phyloP scores from a whole-genome alignment of 1,140 invertebrate species.

The Euwallacea similis region DNA sequence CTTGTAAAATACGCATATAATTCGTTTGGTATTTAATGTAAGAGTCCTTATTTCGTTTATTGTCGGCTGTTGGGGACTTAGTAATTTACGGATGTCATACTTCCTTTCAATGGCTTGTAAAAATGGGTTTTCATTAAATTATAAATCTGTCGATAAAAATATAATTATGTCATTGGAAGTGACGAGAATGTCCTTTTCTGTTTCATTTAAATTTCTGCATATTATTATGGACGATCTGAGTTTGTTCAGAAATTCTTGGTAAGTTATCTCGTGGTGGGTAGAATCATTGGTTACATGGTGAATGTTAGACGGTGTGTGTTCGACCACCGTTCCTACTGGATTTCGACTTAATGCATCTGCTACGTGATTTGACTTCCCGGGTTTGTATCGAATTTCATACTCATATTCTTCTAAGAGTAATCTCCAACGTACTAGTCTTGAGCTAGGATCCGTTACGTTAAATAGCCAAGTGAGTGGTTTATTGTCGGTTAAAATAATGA shows the following conservation, averaged over 20 bases:
- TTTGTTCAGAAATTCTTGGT: constrained; percentile 1
- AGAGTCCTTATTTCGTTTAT: no score
- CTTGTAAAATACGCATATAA: constrained; percentile 5
- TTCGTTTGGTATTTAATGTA: no score
- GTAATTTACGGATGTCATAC: no score
- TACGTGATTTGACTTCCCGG: constrained; percentile 49
- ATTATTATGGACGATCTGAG: not conserved
- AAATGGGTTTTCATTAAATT: not conserved
- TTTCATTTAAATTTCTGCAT: not conserved
- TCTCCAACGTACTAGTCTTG: constrained; percentile 55
- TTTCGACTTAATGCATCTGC: constrained; percentile 44
- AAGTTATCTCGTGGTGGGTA: not conserved
- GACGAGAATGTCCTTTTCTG: not conserved
- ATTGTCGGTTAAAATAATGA: constrained; percentile 41
- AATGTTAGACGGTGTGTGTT: no score
- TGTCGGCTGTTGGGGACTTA: no score
- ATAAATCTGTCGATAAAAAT: not conserved
- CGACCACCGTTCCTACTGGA: not conserved
- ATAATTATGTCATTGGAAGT: not conserved
- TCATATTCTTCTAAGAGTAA: constrained; percentile 52
- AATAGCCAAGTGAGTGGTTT: constrained; percentile 38
- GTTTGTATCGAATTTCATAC: constrained; percentile 54
- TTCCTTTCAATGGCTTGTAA: not conserved
- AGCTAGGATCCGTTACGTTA: constrained; percentile 53
- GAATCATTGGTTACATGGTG: not conserved